Percentiles rank a stretch among this genome's conserved stretches.
Conservation (phyloP, 2,888 invertebrate genomes). For the Pheosia tremula region DNA sequence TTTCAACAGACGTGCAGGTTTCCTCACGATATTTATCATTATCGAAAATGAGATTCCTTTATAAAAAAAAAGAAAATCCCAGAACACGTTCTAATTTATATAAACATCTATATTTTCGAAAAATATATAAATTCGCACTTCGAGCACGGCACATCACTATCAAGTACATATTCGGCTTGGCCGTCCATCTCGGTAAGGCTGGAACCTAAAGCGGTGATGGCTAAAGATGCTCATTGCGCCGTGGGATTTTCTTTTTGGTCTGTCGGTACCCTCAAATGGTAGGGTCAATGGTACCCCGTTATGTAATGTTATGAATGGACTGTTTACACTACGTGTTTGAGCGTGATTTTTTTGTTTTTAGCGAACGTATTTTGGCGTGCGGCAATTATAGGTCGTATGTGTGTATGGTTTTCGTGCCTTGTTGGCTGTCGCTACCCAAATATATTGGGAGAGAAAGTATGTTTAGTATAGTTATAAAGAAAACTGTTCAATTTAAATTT, state of each 20-base stretch:
- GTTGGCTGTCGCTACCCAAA: not conserved
- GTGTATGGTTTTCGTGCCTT: conserved; percentile 6
- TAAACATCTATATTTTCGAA: not conserved
- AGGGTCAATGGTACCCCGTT: conserved; percentile 46
- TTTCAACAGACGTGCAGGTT: too few species aligned
- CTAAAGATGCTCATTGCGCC: conserved; percentile 66
- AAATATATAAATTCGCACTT: conserved; percentile 10
- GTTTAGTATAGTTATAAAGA: conserved; percentile 21
- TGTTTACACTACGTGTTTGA: conserved; percentile 49
- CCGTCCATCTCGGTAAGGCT: conserved; percentile 57
- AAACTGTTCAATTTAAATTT: not conserved
- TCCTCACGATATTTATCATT: too few species aligned
- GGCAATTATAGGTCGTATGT: conserved; percentile 30
- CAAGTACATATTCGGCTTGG: conserved; percentile 59
- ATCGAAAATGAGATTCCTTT: too few species aligned
- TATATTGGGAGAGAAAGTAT: conserved; percentile 24
- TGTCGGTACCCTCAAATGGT: conserved; percentile 50
- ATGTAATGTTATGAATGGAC: conserved; percentile 56
- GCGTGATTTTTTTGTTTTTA: conserved; percentile 35
- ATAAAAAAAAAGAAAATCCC: too few species aligned
- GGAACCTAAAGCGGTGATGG: conserved; percentile 60
- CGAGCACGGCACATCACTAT: conserved; percentile 29
- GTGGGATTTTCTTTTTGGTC: conserved; percentile 67
- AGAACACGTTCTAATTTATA: too few species aligned
- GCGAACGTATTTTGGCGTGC: conserved; percentile 25